Base-by-base conservation (phyloP, 2,113 vertebrate genomes). In the Phocoena phocoena region DNA sequence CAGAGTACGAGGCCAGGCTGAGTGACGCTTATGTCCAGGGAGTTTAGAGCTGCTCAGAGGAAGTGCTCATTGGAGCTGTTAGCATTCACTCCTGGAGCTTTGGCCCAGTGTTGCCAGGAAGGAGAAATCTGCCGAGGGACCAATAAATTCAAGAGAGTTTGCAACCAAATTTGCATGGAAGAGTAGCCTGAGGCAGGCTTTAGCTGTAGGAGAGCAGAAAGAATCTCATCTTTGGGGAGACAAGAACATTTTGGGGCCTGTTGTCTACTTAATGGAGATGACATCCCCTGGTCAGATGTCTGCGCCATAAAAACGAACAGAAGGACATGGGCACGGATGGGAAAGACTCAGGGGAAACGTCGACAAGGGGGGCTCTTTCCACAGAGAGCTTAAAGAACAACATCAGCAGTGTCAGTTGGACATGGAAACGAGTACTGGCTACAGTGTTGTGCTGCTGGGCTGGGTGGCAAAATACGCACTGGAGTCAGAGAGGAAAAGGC, bases 221-320 rank as follows among this genome's bases (percentile, higher is more conserved):
- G 77, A 93, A 68, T 81, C 85, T 88, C 82, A 63, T 53, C 81
- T 94, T 88, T n/a, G 31, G 62, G 77, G 73, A 97, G 83, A 86
- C 10, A 58, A 1, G 25, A 82, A 71, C 50, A 89, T 55, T 86
- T 85, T 50, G 71, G 68, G 68, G 73, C 26, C 60, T 86, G 38
- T 58, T 82, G n/a, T 88, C 33, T 94, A 67, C 26, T 96, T 63
- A 90, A 10, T 77, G 33, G 65, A 73, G 44, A 68, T 89, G 89
- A 91, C 55, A 77, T 28, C 8, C 33, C 44, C n/a, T 47, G 25
- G 53, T 81, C 47, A 74, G 73, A 95, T 70, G 36, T 82, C 88
- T 93, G 23, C 50, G 53, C 50, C 47, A 86, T 28, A 73, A 77
- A 81, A 73, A 93, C 5, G 41, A 77, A 68, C 38, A 87, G 87